Percentiles rank a stretch among this genome's conserved stretches.
Evolutionary conservation across 2,113 vertebrate genomes (phyloP).

Genomic region (Coracopsis vasa): DNA sequence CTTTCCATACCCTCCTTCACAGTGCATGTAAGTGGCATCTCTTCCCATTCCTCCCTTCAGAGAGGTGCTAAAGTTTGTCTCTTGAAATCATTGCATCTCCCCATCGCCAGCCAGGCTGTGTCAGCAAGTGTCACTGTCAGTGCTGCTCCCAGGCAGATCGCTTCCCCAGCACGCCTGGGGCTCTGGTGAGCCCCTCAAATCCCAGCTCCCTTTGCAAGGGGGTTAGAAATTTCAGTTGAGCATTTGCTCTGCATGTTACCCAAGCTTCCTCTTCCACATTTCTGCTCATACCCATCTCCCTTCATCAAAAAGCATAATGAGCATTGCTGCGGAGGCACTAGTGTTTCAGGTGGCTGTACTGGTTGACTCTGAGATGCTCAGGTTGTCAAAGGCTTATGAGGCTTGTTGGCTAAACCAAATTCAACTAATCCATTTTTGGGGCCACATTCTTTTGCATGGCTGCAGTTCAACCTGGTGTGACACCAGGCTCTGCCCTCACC

Average conservation of each 20-base stretch:
- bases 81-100: background rate
- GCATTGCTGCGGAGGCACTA: background rate
- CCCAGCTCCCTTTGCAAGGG: background rate
- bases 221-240: background rate
- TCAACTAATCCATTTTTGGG: background rate
- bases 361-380: background rate
- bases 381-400: background rate
- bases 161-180: background rate
- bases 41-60: background rate
- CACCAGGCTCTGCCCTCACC: background rate
- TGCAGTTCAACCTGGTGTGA: background rate
- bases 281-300: rapidly evolving
- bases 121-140: rapidly evolving
- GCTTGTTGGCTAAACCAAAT: background rate
- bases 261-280: background rate
- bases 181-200: background rate
- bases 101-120: rapidly evolving
- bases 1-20: background rate
- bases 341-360: rapidly evolving
- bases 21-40: background rate
- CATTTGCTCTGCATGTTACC: background rate
- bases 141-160: rapidly evolving
- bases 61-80: background rate
- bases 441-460: background rate
- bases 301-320: background rate